These are phyloP conservation scores for Pelagia noctiluca DNA, from an alignment of 30 jellyfish, hydroid and myxozoan species.

Conservation along the genomic window DNA sequence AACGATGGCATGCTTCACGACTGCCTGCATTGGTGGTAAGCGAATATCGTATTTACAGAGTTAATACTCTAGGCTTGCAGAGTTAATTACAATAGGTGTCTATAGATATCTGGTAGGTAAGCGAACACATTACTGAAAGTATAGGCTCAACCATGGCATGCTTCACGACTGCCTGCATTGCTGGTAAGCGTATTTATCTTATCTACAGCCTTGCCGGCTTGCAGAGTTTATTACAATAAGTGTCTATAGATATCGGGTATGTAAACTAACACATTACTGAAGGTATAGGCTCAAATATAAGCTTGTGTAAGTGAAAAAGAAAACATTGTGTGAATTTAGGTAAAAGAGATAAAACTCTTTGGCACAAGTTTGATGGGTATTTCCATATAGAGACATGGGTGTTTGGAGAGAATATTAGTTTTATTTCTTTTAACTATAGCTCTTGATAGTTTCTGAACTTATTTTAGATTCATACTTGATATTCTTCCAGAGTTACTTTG, in stretches of 20 bases:
- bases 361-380: no score
- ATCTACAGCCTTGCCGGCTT: not conserved
- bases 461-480: no score
- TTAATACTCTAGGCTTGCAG: not conserved
- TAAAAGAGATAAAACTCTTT: no score
- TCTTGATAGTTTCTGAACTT: no score
- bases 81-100: not conserved
- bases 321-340: no score
- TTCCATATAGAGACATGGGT: no score
- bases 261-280: not conserved
- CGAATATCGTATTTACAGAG: not conserved
- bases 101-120: not conserved
- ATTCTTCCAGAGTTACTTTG: no score
- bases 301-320: no score
- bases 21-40: not conserved
- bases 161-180: conserved; percentile 39
- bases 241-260: not conserved
- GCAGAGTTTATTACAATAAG: not conserved
- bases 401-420: no score
- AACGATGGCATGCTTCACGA: not conserved
- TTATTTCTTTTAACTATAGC: no score
- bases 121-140: not conserved
- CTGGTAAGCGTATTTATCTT: conserved; percentile 11
- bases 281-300: not conserved
- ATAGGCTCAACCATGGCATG: conserved; percentile 14